Conservation (phyloP, 2,797 vertebrate genomes). For the Antennarius maculatus region DNA sequence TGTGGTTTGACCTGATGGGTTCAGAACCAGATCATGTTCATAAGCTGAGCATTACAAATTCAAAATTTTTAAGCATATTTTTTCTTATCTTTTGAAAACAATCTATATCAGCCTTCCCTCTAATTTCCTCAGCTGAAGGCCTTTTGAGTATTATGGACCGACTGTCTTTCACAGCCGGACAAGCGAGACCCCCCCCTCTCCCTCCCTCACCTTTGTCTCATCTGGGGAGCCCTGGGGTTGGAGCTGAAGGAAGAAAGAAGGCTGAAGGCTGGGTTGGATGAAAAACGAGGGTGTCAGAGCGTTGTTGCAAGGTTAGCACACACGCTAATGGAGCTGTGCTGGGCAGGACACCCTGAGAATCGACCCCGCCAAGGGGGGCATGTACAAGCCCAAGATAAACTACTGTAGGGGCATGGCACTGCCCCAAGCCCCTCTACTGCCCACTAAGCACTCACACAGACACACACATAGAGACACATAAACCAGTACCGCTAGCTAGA, state of each 20-base stretch:
- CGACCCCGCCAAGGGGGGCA: conserved; percentile 78
- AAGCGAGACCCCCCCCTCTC: conserved; percentile 59
- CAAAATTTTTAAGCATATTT: background rate
- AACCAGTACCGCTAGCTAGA: conserved; percentile 45
- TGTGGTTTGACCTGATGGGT: background rate
- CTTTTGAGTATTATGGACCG: conserved; percentile 43
- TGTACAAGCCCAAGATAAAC: conserved; percentile 88
- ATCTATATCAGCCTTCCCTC: background rate
- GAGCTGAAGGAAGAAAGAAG: conserved; percentile 73
- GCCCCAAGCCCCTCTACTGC: conserved; percentile 79
- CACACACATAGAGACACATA: conserved; percentile 36
- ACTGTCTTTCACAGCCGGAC: conserved; percentile 63
- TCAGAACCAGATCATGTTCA: background rate
- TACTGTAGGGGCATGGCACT: conserved; percentile 86
- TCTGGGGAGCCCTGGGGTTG: conserved; percentile 71
- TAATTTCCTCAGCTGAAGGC: background rate
- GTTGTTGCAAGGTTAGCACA: conserved; percentile 94
- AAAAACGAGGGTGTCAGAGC: conserved; percentile 88
- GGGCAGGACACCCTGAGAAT: conserved; percentile 79
- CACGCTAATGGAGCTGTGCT: conserved; percentile 86
- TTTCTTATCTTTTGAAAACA: conserved; percentile 3
- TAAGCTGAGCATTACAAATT: background rate
- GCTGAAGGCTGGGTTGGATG: conserved; percentile 80
- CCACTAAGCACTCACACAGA: conserved; percentile 72
- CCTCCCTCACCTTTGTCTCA: conserved; percentile 77